Percentiles rank a stretch among this genome's conserved stretches.
Evolutionary conservation across 2,113 vertebrate genomes (phyloP).

Genomic region (Microtus pennsylvanicus): DNA sequence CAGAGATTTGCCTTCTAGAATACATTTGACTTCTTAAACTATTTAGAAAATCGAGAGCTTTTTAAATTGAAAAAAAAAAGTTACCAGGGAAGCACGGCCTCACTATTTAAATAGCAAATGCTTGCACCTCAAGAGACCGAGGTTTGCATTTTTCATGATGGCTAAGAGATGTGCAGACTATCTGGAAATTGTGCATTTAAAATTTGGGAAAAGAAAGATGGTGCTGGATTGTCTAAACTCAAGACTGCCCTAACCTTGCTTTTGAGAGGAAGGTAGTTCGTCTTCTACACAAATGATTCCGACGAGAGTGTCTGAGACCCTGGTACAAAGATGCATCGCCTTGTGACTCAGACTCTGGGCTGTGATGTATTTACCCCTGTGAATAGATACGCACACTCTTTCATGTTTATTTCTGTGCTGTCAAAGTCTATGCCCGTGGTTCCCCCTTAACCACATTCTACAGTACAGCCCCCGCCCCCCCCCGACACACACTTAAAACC

Average conservation of each 20-base stretch:
- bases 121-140: background rate
- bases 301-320: background rate
- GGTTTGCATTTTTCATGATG: constrained; percentile 66
- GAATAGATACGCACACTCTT: background rate
- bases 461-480: background rate
- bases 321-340: background rate
- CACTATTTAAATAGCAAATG: constrained; percentile 56
- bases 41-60: constrained; percentile 48
- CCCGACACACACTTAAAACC: background rate
- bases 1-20: background rate
- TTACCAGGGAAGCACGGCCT: background rate
- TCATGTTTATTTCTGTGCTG: constrained; percentile 58
- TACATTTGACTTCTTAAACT: constrained; percentile 53
- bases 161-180: constrained; percentile 19
- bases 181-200: constrained; percentile 55
- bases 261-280: constrained; percentile 27
- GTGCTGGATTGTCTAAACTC: constrained; percentile 39
- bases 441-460: background rate
- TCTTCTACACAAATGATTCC: constrained; percentile 60
- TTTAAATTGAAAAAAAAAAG: constrained; percentile 18
- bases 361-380: background rate
- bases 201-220: constrained; percentile 38
- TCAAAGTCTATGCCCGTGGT: background rate
- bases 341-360: background rate
- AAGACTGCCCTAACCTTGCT: constrained; percentile 31